Evolutionary conservation across 2,888 invertebrate species (phyloP).

Genomic region (Odontothrips loti): DNA sequence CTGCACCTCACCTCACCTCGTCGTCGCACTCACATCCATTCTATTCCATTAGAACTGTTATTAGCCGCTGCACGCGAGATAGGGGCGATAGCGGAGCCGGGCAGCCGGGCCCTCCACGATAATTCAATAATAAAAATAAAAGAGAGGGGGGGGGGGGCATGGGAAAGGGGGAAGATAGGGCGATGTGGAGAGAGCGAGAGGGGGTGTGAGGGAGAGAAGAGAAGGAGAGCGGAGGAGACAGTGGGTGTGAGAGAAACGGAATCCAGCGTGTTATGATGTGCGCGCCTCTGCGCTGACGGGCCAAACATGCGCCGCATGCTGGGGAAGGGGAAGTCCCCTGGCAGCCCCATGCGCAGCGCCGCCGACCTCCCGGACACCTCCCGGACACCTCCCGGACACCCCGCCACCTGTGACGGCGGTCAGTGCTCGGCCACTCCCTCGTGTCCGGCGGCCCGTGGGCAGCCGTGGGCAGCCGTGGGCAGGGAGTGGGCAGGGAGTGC

Average conservation of each 20-base stretch:
- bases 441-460: background rate
- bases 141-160: no score
- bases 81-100: conserved; percentile 11
- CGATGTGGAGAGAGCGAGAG: background rate
- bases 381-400: background rate
- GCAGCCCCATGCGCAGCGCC: no score
- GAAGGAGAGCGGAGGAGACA: background rate
- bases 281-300: no score
- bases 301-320: no score
- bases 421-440: background rate
- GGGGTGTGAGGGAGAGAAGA: background rate
- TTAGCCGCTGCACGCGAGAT: conserved; percentile 21
- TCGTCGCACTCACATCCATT: background rate
- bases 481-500: background rate
- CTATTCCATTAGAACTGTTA: conserved; percentile 23
- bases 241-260: background rate
- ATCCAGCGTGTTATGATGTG: no score
- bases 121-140: conserved; percentile 16
- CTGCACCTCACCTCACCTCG: background rate
- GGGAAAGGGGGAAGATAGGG: no score
- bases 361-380: no score
- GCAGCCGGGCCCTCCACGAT: background rate
- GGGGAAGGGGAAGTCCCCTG: no score
- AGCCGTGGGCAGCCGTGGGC: no score
- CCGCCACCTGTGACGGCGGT: background rate